Evolutionary conservation across 2,113 vertebrate species (phyloP).

Genomic region (Elanus axillaris): DNA sequence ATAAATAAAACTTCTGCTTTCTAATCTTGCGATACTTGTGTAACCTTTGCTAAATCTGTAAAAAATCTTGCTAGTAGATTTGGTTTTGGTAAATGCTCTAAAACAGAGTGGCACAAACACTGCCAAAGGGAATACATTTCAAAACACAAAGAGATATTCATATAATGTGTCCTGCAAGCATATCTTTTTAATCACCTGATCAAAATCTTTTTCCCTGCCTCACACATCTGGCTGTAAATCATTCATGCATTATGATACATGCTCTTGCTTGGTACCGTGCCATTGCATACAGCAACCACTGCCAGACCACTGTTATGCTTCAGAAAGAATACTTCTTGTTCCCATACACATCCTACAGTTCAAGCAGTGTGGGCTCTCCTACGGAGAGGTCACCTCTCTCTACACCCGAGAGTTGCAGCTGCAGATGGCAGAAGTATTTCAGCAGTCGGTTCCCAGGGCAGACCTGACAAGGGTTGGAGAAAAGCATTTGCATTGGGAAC

Average conservation of each 20-base stretch:
- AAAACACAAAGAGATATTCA: background rate
- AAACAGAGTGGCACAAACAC: background rate
- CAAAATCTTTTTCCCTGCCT: background rate
- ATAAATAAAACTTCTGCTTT: background rate
- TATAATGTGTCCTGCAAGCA: background rate
- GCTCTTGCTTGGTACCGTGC: background rate
- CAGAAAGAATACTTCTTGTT: background rate
- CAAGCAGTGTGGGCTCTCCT: background rate
- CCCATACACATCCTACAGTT: background rate
- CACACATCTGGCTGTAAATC: background rate
- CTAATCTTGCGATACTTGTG: background rate
- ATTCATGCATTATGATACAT: accelerated
- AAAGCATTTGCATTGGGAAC: background rate
- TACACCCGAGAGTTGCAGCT: background rate
- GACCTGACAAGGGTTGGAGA: background rate
- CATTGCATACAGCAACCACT: background rate
- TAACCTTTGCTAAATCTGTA: background rate
- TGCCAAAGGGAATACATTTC: background rate
- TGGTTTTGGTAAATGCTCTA: background rate
- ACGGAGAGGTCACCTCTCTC: background rate
- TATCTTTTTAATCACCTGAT: background rate
- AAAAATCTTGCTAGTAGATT: background rate
- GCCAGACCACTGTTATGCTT: background rate
- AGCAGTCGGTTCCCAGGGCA: background rate
- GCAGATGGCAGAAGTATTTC: background rate